Percentiles rank a stretch among this genome's conserved stretches.
Conservation (phyloP, 1,140 invertebrate species). For the Apis cerana region DNA sequence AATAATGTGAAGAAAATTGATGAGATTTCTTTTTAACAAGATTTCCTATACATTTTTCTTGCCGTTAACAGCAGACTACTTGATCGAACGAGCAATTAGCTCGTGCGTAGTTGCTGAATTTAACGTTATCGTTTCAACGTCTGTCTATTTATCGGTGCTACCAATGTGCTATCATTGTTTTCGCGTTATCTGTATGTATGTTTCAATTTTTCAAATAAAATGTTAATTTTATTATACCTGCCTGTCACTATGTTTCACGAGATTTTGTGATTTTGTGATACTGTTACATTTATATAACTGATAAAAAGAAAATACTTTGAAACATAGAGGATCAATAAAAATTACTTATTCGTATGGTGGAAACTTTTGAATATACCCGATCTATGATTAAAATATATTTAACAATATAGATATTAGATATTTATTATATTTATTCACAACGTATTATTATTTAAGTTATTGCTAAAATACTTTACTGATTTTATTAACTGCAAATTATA, state of each 20-base stretch:
- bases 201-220: constrained; percentile 77
- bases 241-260: constrained; percentile 1
- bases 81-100: constrained; percentile 37
- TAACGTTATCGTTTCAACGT: constrained; percentile 60
- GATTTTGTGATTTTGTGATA: constrained; percentile 12
- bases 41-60: constrained; percentile 11
- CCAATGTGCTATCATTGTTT: constrained; percentile 75
- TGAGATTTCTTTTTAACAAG: constrained; percentile 14
- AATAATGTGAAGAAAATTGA: not conserved
- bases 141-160: constrained; percentile 71
- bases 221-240: constrained; percentile 70
- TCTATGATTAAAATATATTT: not conserved
- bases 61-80: constrained; percentile 9
- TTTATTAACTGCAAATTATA: not conserved
- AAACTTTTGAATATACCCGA: not conserved
- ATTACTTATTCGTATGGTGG: not conserved
- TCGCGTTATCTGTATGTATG: constrained; percentile 72
- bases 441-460: not conserved
- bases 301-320: not conserved
- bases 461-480: not conserved
- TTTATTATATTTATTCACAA: not conserved
- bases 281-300: constrained; percentile 7
- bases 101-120: constrained; percentile 49
- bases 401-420: not conserved
- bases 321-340: not conserved